These are phyloP conservation scores for Coreoperca whiteheadi DNA, from an alignment of 2,113 vertebrate genomes.

Conservation along the genomic window DNA sequence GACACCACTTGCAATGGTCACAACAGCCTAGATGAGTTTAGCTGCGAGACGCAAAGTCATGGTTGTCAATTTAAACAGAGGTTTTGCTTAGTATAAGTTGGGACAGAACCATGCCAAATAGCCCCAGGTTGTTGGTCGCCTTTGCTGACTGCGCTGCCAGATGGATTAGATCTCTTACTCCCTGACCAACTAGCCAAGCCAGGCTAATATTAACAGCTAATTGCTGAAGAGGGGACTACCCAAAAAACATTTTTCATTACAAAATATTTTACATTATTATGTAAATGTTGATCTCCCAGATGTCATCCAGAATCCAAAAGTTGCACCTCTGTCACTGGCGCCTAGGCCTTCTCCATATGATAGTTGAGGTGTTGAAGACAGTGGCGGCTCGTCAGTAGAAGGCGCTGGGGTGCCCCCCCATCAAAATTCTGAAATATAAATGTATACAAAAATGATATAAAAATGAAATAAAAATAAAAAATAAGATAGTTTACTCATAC, in stretches of 20 bases:
- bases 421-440: no score
- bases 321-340: not conserved
- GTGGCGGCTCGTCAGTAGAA: no score
- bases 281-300: not conserved
- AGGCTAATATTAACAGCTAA: slow-evolving; percentile 16
- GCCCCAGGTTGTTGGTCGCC: slow-evolving; percentile 10
- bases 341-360: not conserved
- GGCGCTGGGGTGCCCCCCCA: no score
- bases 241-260: not conserved
- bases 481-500: no score
- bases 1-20: not conserved
- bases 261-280: not conserved
- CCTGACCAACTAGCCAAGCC: slow-evolving; percentile 24
- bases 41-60: slow-evolving; percentile 5
- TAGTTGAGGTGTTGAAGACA: not conserved
- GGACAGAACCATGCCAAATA: slow-evolving; percentile 22
- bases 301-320: not conserved
- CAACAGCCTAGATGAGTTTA: not conserved
- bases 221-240: not conserved
- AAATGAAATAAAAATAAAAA: no score
- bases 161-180: slow-evolving; percentile 25
- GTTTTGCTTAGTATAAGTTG: not conserved
- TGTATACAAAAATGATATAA: no score
- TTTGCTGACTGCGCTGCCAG: slow-evolving; percentile 35
- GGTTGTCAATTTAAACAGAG: slow-evolving; percentile 11